Evolutionary conservation across 2,113 vertebrate genomes (phyloP), one percentile per base, ranked within the genome.

Genomic region (Osmerus eperlanus): DNA sequence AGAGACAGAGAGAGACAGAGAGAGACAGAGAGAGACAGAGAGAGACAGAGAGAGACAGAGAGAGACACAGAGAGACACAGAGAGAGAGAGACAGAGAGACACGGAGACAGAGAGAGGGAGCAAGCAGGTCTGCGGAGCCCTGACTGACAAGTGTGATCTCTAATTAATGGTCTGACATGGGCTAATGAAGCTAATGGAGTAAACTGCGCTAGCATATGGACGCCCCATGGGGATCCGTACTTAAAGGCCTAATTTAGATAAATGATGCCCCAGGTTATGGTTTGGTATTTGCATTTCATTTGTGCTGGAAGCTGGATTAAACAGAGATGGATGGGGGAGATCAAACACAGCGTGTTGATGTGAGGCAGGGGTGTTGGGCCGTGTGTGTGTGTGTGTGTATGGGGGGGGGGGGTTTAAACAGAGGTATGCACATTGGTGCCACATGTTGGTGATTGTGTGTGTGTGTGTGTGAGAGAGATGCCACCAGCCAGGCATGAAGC

Each of bases 101-200:
- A 32, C 13, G 0, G 8, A 47, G 41, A 51, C 14, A 15, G 28
- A 62, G 28, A 62, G 13, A 5, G 23, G 5, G 12, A 25, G 28
- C 13, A 68, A 72, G 65, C 21, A 67, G 59, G 32, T 51, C 70
- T 58, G 58, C 29, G 23, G 68, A 80, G 76, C 67, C 78, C 75
- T 70, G 51, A 83, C 81, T 86, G 85, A 89, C 76, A 64, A 72
- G 79, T 84, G 81, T 86, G 86, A 90, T 83, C 80, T 83, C 78
- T 85, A 89, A 90, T 91, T 89, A 90, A 89, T 89, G 81, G 82
- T 69, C 83, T 90, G 85, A 88, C 89, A 89, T 36, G 4, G 82
- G 72, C 83, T 86, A 88, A 90, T 91, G 79, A 88, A 86, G 83
- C 88, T 89, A 89, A 89, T 88, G 82, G 83, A 60, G 85, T 87